phyloP scores from a whole-genome alignment of 1,140 invertebrate species.

The Drosophila asahinai region DNA sequence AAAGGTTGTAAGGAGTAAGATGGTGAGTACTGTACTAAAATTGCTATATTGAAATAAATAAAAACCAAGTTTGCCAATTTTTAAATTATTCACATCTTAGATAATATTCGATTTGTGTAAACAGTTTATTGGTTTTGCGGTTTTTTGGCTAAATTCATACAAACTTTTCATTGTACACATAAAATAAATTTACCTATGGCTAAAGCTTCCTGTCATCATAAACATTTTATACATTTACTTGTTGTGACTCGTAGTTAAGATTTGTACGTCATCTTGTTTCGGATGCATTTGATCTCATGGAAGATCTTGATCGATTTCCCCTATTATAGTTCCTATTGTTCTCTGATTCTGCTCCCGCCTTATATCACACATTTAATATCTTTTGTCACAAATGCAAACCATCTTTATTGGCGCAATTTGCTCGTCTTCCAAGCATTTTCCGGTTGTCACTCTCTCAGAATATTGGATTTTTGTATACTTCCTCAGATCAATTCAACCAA shows the following conservation, averaged over 20 bases:
- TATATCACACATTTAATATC: slow-evolving; percentile 54
- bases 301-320: slow-evolving; percentile 56
- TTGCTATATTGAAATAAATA: not conserved
- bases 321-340: slow-evolving; percentile 51
- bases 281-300: slow-evolving; percentile 45
- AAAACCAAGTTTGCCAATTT: not conserved
- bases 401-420: slow-evolving; percentile 8
- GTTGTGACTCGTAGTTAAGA: slow-evolving; percentile 61
- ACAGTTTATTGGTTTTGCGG: slow-evolving; percentile 41
- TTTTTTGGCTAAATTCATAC: slow-evolving; percentile 57
- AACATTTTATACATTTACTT: slow-evolving; percentile 31
- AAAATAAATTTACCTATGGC: slow-evolving; percentile 60
- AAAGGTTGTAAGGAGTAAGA: no score
- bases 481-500: no score
- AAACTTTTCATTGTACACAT: slow-evolving; percentile 69
- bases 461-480: slow-evolving; percentile 1
- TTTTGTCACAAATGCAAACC: slow-evolving; percentile 16
- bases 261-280: slow-evolving; percentile 70
- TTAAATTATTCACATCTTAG: not conserved
- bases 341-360: slow-evolving; percentile 29
- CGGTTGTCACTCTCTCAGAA: not conserved
- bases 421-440: not conserved
- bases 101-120: slow-evolving; percentile 21
- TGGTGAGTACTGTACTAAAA: no score
- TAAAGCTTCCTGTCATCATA: slow-evolving; percentile 6